phyloP scores from a whole-genome alignment of 2,888 invertebrate genomes.

The Rotaria macrura region DNA sequence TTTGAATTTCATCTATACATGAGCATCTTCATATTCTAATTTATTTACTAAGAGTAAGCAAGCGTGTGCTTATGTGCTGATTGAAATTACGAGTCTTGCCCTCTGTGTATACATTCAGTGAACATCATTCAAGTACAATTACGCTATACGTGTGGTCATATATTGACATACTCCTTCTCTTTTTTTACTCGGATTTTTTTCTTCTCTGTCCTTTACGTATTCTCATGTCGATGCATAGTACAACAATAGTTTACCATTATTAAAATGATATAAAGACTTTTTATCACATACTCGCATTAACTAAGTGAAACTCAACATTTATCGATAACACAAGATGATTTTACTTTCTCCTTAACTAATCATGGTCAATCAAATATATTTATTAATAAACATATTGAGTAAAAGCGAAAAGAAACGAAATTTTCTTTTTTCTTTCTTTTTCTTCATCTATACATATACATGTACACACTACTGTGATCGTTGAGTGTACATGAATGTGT shows the following conservation, averaged over 20 bases:
- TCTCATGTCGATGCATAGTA: neutral
- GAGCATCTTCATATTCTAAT: neutral
- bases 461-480: neutral
- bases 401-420: neutral
- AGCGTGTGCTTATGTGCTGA: neutral
- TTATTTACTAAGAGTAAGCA: neutral
- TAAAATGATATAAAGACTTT: neutral
- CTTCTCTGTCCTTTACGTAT: neutral
- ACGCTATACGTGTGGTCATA: neutral
- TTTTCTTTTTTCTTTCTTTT: neutral
- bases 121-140: neutral
- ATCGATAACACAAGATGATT: too few relatives aligned
- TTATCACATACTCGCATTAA: neutral
- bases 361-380: neutral
- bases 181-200: neutral
- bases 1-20: neutral
- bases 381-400: neutral
- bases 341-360: neutral
- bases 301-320: neutral
- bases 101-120: neutral
- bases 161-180: neutral
- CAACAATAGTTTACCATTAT: neutral
- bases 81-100: neutral
- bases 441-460: neutral
- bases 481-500: neutral